Base-by-base conservation (phyloP, 2,797 vertebrate species). In the Hafferia zeledoni region DNA sequence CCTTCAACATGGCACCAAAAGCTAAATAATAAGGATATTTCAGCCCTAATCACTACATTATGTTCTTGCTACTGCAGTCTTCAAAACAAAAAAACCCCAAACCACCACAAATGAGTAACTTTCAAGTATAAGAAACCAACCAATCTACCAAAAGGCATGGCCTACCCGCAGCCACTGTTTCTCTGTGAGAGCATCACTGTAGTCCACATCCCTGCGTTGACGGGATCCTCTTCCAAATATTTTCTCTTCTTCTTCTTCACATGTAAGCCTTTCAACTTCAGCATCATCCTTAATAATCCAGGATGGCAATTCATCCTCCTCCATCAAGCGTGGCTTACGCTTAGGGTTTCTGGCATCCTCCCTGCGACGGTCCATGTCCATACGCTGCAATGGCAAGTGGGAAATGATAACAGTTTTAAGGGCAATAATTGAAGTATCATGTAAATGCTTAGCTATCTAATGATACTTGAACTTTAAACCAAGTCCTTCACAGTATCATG, bases 231-330 rank as follows among this genome's bases (percentile, higher is more conserved):
- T 97, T 3, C 99, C 99, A 2, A 99, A 99, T 97, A 99, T 98
- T 95, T 99, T 99, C 96, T 99, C 99, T 57, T 99, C 98, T 60
- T 99, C 99, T 25, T 99, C 99, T 90, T 99, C 99, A n/a, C 99
- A 99, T 0, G 99, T 99, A 49, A 99, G 99, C 39, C 99, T 98
- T 80, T 99, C 99, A 39, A 99, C 99, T 97, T 99, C 99, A 0
- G 99, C 99, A 16, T 99, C 99, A 46, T 99, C 99, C 95, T 99
- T 99, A 87, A 99, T 98, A 96, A 99, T 99, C 99, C 99, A 99
- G 3, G 99, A 99, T 4, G 99, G 99, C 65, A 99, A 96, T 86
- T 99, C 99, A 22, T 99, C 99, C 57, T 99, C 99, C 94, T 99
- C 99, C 99, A 99, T 99, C 12, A 99, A 96, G 31, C 99, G 99